phyloP scores from a whole-genome alignment of 2,797 vertebrate species.

The Hoplostethus atlanticus region DNA sequence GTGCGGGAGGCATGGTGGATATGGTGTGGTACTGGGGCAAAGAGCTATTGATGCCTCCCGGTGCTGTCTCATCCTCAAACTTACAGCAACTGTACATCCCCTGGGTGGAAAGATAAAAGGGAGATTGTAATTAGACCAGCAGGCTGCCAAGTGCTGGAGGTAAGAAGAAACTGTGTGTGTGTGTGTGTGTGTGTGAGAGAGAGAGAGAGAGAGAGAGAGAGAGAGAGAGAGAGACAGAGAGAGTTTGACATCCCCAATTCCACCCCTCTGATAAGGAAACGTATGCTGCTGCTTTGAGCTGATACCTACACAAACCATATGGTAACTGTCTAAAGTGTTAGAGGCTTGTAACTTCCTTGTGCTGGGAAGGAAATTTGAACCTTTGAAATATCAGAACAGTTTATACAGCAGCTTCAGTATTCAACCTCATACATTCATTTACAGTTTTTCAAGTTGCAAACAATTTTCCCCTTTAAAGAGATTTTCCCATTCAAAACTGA shows the following conservation, averaged over 20 bases:
- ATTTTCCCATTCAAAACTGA: neutral
- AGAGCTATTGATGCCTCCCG: constrained; percentile 76
- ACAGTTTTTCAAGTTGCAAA: no score
- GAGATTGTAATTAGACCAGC: constrained; percentile 56
- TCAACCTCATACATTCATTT: no score
- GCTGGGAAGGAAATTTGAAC: no score
- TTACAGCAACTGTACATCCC: constrained; percentile 97
- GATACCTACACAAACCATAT: no score
- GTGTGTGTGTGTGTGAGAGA: constrained; percentile 14
- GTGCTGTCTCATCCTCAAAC: constrained; percentile 87
- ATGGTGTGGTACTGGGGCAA: constrained; percentile 84
- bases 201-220: constrained; percentile 2
- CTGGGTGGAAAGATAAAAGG: constrained; percentile 74
- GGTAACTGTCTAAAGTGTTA: no score
- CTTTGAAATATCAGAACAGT: no score
- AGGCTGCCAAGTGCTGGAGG: constrained; percentile 24
- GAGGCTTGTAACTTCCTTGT: no score
- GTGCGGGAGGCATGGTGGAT: constrained; percentile 75
- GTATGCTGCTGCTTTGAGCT: no score
- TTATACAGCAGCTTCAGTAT: no score
- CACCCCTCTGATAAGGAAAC: no score
- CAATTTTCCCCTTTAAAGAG: no score
- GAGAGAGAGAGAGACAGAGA: neutral
- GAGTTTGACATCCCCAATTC: no score
- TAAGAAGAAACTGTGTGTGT: constrained; percentile 15